Evolutionary conservation across 2,888 invertebrate species (phyloP), one percentile per base, ranked within the genome.

Genomic region (Rhaphigaster nebulosa): DNA sequence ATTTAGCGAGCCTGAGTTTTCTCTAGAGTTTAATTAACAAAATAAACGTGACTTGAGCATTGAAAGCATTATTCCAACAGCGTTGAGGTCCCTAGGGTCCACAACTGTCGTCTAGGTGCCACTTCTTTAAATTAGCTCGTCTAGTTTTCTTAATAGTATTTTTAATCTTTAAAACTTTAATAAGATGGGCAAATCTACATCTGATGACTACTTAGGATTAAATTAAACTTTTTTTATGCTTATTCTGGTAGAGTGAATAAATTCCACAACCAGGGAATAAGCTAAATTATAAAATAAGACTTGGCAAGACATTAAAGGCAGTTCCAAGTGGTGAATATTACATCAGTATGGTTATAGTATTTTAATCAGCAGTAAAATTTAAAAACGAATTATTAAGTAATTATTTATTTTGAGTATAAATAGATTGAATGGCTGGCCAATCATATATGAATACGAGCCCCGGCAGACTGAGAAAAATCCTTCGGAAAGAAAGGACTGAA

Each of bases 41-140:
- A 84, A 84, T 84, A 84, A 84, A 45, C 84, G 84, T 84, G 84
- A 84, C 84, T 84, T 45, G 84, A 84, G 45, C 45, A 84, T 84
- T 50, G 84, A 45, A 84, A 26, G 80, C n/a, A 50, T 84, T 84
- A 41, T 50, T 15, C 45, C 12, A n/a, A 50, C 13, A 41, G 29
- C n/a, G 8, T 34, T 65, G 29, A 65, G 18, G 34, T 34, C 34
- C 70, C 38, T 1, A 1, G 38, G 38, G 23, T 38, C 10, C 15
- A 10, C 20, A 6, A 34, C 23, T 38, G 34, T 76, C 70, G 0
- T 15, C 34, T 38, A 38, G 34, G 29, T 12, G 10, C 8, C 6
- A 38, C 23, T 76, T 38, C 70, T 65, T 29, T 65, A 18, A 29
- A 65, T 1, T 29, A 29, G 0, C 65, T 65, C 65, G 18, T 29